phyloP scores from a whole-genome alignment of 2,888 invertebrate genomes.

The Drosophila longiperda region DNA sequence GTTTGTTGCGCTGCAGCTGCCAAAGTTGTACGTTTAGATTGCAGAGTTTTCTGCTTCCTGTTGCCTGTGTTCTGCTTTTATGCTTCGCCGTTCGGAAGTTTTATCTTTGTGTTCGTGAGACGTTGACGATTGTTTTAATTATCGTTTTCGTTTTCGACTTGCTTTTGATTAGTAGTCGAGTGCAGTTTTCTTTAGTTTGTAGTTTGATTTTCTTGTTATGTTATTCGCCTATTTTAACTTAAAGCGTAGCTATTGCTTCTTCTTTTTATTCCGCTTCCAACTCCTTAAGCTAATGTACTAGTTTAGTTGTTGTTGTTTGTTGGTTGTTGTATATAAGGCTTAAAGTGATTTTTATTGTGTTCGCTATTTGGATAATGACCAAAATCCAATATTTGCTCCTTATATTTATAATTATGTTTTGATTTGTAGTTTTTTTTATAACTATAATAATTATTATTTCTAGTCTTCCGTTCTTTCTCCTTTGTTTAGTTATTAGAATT shows the following conservation, averaged over 20 bases:
- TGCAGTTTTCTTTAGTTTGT: conserved; percentile 2
- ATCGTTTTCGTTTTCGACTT: neutral
- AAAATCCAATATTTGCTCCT: conserved; percentile 58
- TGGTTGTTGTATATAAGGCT: conserved; percentile 71
- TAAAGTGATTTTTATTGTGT: conserved; percentile 57
- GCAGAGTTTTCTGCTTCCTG: conserved; percentile 16
- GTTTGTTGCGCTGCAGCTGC: neutral
- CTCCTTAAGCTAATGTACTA: conserved; percentile 46
- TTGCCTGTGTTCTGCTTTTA: neutral
- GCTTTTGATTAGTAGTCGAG: conserved; percentile 3
- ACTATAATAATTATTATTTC: conserved; percentile 56
- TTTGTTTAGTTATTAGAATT: conserved; percentile 47
- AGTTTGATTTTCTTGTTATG: conserved; percentile 6
- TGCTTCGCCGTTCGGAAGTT: neutral
- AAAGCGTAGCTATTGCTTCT: conserved; percentile 14
- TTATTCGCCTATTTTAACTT: conserved; percentile 11
- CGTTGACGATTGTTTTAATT: conserved; percentile 9
- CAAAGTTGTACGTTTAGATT: neutral
- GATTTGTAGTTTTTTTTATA: conserved; percentile 42
- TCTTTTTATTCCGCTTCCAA: conserved; percentile 10
- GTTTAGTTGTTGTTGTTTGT: conserved; percentile 28
- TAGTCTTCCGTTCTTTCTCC: conserved; percentile 75
- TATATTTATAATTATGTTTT: conserved; percentile 44
- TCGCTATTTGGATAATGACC: conserved; percentile 33
- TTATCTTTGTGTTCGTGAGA: neutral